phyloP scores from a whole-genome alignment of 2,888 invertebrate species.

The Tribolium freemani region DNA sequence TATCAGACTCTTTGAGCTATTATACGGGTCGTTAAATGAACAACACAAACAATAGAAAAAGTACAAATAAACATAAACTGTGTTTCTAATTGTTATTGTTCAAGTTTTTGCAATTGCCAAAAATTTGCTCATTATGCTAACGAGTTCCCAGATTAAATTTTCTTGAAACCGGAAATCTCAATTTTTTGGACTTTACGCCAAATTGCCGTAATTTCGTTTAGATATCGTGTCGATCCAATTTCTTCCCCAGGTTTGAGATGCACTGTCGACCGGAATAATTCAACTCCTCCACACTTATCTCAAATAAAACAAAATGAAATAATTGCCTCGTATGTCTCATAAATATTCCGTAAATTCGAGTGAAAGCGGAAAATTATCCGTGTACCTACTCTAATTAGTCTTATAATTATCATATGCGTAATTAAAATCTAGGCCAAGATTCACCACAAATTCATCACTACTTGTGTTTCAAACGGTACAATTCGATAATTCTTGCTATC shows the following conservation, averaged over 20 bases:
- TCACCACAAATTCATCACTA: neutral
- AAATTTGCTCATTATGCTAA: no score
- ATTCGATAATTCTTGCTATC: slow-evolving; percentile 1
- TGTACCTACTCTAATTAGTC: neutral
- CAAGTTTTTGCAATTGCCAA: no score
- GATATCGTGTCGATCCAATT: neutral
- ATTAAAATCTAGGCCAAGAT: neutral
- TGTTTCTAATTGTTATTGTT: no score
- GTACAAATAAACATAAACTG: no score
- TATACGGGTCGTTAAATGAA: no score
- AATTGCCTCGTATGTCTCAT: neutral
- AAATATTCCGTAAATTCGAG: slow-evolving; percentile 5
- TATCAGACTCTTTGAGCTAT: no score
- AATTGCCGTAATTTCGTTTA: neutral
- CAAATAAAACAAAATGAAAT: neutral
- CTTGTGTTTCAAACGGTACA: slow-evolving; percentile 9
- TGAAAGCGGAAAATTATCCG: slow-evolving; percentile 5
- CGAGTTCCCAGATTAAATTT: neutral
- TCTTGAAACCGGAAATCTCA: neutral
- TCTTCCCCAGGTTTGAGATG: slow-evolving; percentile 6
- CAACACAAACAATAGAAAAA: no score
- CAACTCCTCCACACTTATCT: neutral
- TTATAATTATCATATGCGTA: neutral
- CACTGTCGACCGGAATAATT: slow-evolving; percentile 13
- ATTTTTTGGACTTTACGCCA: neutral